Base-by-base conservation (phyloP, 2,888 invertebrate species). In the Erynnis tages region DNA sequence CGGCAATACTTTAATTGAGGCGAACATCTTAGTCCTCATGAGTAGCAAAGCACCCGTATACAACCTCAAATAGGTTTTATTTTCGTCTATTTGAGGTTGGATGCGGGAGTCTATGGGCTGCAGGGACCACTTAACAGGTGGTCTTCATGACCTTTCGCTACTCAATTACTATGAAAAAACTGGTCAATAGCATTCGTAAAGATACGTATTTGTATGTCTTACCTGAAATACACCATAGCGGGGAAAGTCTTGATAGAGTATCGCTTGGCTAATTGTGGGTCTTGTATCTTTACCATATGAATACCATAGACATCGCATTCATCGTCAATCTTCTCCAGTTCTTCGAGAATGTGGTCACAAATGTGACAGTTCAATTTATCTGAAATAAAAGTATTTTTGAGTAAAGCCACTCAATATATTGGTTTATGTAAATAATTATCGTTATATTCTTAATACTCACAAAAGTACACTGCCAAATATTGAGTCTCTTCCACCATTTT, bases 221-320 rank as follows among this genome's bases (percentile, higher is more conserved):
- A 96, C 90, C 96, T 92, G 79, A 96, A 96, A 76, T 97, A 97
- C 0, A 97, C 96, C 72, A 97, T 91, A 7, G 97, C 97, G 1
- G 97, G 97, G 81, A 96, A 97, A 46, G 97, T 97, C 80, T 97
- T 97, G 56, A 97, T 97, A 55, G 97, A 97, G 85, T 97, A 97
- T 65, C 97, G 91, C 77, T 97, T 97, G 4, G 97, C 97, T 54
- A 97, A 80, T 71, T 96, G 96, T 0, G 96, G 95, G 85, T 97
- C 97, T 79, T 96, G 95, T 67, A 97, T 97, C 75, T 97, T 95
- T 0, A 97, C 97, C 93, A 97, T 93, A 66, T 97, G 96, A 65
- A 97, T 97, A 41, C 97, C 97, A 74, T 94, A 97, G 0, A 96
- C 95, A 73, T 97, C 97, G 69, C 96, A 96, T 79, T 97, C 97